A percentile compares a stretch with the other conserved stretches of the same genome.
phyloP scores from a whole-genome alignment of 2,888 invertebrate species.

The Athalia rosae region DNA sequence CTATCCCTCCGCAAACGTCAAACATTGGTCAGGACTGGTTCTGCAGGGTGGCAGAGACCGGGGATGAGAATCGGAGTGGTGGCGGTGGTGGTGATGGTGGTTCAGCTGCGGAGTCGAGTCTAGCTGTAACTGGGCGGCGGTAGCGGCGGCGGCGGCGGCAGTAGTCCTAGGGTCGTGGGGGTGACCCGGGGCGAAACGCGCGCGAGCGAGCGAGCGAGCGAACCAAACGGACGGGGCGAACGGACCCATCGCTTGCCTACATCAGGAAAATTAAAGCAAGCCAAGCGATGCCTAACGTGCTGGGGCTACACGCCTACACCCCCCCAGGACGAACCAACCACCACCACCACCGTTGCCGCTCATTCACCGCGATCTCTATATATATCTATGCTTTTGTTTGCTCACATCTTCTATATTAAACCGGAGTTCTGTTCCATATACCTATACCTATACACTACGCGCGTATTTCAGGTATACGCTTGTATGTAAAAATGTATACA shows the following conservation, averaged over 20 bases:
- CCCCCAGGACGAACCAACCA: conserved; percentile 48
- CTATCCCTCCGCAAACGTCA: conserved; percentile 56
- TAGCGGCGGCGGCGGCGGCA: conserved; percentile 26
- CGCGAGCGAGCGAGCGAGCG: conserved; percentile 44
- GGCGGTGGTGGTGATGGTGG: not conserved
- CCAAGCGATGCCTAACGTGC: conserved; percentile 72
- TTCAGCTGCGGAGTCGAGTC: conserved; percentile 74
- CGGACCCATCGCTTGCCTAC: conserved; percentile 70
- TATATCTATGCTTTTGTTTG: conserved; percentile 71
- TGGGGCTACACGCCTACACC: conserved; percentile 61
- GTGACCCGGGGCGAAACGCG: conserved; percentile 53
- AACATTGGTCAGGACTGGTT: conserved; percentile 57
- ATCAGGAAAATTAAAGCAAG: conserved; percentile 74
- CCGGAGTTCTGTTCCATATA: conserved; percentile 47
- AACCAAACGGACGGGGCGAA: conserved; percentile 63
- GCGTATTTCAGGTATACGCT: not conserved
- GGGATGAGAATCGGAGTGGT: conserved; percentile 53
- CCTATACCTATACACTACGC: conserved; percentile 7
- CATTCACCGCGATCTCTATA: conserved; percentile 61
- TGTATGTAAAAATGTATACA: not conserved
- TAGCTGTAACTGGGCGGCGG: conserved; percentile 73
- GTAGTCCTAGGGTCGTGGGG: conserved; percentile 51
- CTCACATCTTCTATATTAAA: conserved; percentile 72
- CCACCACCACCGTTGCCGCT: conserved; percentile 52
- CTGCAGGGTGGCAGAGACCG: not conserved